phyloP scores from a whole-genome alignment of 2,797 vertebrate species.

The Myotis planiceps region DNA sequence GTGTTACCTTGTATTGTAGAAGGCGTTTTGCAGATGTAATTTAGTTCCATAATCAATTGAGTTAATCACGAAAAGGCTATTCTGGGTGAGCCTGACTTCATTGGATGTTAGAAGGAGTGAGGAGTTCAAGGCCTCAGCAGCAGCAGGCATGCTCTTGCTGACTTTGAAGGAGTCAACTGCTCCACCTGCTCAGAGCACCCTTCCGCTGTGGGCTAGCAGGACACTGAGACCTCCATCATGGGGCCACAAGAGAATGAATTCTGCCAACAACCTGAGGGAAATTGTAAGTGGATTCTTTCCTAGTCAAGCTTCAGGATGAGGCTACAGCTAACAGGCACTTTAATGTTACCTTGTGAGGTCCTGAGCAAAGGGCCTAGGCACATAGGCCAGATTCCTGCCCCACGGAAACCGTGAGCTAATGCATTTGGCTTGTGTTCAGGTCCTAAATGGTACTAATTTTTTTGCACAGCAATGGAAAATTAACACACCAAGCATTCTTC shows the following conservation, averaged over 20 bases:
- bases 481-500: neutral
- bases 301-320: neutral
- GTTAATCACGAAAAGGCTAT: neutral
- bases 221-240: neutral
- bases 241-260: neutral
- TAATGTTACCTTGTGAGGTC: neutral
- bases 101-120: neutral
- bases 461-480: neutral
- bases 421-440: neutral
- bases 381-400: neutral
- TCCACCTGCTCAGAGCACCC: neutral
- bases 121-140: neutral
- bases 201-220: neutral
- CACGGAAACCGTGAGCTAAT: neutral
- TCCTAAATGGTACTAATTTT: neutral
- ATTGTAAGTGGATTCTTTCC: neutral
- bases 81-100: neutral
- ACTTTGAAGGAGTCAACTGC: neutral
- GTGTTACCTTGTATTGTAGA: neutral
- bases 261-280: neutral
- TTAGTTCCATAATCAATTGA: neutral
- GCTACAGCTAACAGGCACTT: neutral
- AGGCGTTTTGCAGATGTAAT: neutral
- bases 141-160: neutral
- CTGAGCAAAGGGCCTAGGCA: neutral